Conservation (phyloP, 2,888 invertebrate species). For the Epistrophe grossulariae region DNA sequence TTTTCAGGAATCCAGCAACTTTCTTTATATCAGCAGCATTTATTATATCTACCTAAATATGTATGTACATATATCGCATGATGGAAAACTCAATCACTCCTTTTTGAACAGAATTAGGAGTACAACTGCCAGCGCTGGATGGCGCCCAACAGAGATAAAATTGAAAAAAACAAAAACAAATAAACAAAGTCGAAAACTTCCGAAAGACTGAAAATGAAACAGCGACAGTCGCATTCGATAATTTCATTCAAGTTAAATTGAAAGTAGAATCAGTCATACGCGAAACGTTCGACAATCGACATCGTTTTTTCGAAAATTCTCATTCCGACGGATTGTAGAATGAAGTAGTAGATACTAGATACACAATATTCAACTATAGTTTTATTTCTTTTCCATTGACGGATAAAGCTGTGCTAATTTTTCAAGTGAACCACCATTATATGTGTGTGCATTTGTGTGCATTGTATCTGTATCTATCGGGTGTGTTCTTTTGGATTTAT, state of each 20-base stretch:
- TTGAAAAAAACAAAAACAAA: neutral
- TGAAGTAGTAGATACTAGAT: neutral
- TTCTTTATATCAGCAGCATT: too few species aligned
- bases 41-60: too few species aligned
- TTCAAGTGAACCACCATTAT: conserved; percentile 42
- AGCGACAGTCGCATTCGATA: neutral
- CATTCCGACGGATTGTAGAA: conserved; percentile 31
- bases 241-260: neutral
- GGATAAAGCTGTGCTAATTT: conserved; percentile 36
- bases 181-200: conserved; percentile 11
- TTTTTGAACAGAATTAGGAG: neutral
- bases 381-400: conserved; percentile 15
- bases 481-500: conserved; percentile 57
- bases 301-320: conserved; percentile 2
- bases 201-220: conserved; percentile 10
- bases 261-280: conserved; percentile 54
- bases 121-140: conserved; percentile 40
- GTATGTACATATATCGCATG: too few species aligned
- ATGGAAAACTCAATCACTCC: neutral
- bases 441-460: conserved; percentile 10
- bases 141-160: conserved; percentile 7
- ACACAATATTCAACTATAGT: neutral
- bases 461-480: conserved; percentile 44
- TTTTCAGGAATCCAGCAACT: too few species aligned
- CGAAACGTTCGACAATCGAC: conserved; percentile 53